Conservation (phyloP, 2,888 invertebrate genomes). For the Melikaiella ostensackeni region DNA sequence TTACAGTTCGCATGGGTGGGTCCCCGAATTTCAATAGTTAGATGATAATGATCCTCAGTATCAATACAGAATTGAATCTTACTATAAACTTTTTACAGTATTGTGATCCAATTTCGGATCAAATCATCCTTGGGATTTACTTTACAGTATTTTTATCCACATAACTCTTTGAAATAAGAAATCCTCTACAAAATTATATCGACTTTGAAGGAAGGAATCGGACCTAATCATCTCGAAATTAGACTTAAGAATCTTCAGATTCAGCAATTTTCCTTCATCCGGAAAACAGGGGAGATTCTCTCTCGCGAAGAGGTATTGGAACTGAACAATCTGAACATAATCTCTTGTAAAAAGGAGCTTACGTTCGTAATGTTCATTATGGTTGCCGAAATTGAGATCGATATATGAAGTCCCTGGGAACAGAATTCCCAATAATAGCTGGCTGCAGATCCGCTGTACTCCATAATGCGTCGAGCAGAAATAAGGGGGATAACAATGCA, state of each 20-base stretch:
- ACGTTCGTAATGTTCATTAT: slow-evolving; percentile 31
- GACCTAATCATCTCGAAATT: not conserved
- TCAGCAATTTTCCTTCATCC: slow-evolving; percentile 7
- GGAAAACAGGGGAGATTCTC: slow-evolving; percentile 7
- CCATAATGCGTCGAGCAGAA: not conserved
- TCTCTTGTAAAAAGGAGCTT: slow-evolving; percentile 34
- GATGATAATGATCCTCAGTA: too few relatives aligned
- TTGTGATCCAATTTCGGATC: too few relatives aligned
- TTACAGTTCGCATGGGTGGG: too few relatives aligned
- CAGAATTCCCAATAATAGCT: slow-evolving; percentile 28
- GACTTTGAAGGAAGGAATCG: not conserved
- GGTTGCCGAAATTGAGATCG: slow-evolving; percentile 29
- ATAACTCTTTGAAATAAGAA: too few relatives aligned
- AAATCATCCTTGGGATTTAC: too few relatives aligned
- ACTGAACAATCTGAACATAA: slow-evolving; percentile 17
- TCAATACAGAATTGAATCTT: too few relatives aligned
- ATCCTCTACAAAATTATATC: not conserved
- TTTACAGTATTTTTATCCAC: not conserved
- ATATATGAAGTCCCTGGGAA: slow-evolving; percentile 19
- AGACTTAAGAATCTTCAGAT: not conserved
- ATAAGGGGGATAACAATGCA: slow-evolving; percentile 51
- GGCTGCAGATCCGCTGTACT: not conserved
- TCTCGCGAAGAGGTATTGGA: not conserved
- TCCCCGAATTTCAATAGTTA: too few relatives aligned
- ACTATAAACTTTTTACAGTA: too few relatives aligned